Evolutionary conservation across 2,888 invertebrate species (phyloP), one percentile per base, ranked within the genome.

Genomic region (Apotomis capreana): DNA sequence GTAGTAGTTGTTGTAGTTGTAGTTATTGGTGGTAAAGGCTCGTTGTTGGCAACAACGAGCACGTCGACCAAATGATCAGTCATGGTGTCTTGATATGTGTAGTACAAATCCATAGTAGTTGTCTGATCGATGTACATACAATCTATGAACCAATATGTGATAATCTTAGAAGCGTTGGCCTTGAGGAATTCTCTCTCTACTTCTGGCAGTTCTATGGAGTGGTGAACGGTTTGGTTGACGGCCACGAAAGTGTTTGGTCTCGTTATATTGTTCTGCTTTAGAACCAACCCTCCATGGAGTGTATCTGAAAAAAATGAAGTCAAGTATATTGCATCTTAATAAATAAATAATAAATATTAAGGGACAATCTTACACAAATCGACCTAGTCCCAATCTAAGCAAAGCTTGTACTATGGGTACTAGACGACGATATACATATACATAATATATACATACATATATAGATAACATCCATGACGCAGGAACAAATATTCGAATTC

Each of bases 91-190:
- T 94, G 91, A 82, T 96, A 97, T 74, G 95, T 95, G 78, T 95
- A 95, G 65, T 90, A 87, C 75, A 96, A 95, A 9, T 92, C 88
- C 58, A 95, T 94, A 80, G 95, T 94, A 68, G 92, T 89, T 0
- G 95, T 95, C 75, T 94, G 89, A 52, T 96, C 96, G 67, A 95
- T 92, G 80, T 95, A 95, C 67, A 93, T 88, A 81, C 97, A 97
- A 85, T 97, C 96, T 74, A 96, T 94, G 81, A 97, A 97, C 97
- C 97, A 97, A 84, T 95, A 96, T 0, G 96, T 95, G 40, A 94
- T 85, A 12, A 96, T 89, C 5, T 84, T 82, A 1, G 92, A 93
- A 0, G 93, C 84, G 75, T 93, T 93, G 9, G 80, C 76, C 69
- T 84, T 82, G 36, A 97, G 84, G 84, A 94, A 96, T 65, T 94